Conservation (phyloP, 2,888 invertebrate species). For the Pseudococcus jackbeardsleyi region DNA sequence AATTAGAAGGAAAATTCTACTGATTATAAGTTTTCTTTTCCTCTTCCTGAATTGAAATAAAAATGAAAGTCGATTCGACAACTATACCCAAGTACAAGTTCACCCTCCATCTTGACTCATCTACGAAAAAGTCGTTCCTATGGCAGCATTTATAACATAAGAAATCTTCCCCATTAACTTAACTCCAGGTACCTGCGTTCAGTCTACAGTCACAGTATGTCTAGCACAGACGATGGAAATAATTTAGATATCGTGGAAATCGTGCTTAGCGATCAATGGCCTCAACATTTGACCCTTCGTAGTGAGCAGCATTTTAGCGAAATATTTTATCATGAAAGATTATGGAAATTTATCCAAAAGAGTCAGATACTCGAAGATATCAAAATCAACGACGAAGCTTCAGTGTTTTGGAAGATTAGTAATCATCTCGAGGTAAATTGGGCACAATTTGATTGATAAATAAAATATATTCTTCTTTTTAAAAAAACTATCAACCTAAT, state of each 20-base stretch:
- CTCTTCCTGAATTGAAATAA: no score
- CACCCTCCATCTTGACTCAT: no score
- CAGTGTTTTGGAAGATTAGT: slow-evolving; percentile 9
- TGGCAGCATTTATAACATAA: background rate
- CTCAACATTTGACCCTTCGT: background rate
- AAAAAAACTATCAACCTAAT: no score
- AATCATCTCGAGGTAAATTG: slow-evolving; percentile 12
- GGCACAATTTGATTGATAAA: no score
- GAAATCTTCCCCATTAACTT: background rate
- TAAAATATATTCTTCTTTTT: no score
- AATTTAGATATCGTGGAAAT: slow-evolving; percentile 26
- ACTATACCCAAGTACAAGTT: no score
- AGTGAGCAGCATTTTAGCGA: background rate
- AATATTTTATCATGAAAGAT: background rate
- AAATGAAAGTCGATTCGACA: no score
- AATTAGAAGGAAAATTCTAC: no score
- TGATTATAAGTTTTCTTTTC: no score
- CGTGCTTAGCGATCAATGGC: background rate
- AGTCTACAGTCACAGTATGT: background rate
- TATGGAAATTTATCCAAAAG: slow-evolving; percentile 33
- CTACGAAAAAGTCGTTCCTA: background rate
- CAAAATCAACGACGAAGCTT: background rate
- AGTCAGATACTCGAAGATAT: background rate
- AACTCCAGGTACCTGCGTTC: background rate
- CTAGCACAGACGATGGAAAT: background rate